Percentiles rank a stretch among this genome's conserved stretches.
These are phyloP conservation scores for Oasisia sp. DNA, from an alignment of 2,888 invertebrate genomes.

Conservation along the genomic window DNA sequence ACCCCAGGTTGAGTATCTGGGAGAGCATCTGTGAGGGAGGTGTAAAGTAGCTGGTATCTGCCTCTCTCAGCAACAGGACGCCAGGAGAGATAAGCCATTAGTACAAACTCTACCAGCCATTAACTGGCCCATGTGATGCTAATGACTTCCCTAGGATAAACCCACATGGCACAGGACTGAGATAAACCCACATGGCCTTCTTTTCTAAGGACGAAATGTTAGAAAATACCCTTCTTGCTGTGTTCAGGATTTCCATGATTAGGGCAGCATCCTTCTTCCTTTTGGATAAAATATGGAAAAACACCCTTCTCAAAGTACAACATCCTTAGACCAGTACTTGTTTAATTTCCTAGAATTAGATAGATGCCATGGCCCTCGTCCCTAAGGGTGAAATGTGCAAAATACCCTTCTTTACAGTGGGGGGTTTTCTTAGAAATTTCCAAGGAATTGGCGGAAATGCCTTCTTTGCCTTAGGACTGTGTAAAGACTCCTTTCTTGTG, in stretches of 20 bases:
- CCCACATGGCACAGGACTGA: too few relatives aligned
- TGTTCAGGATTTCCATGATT: too few relatives aligned
- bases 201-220: too few relatives aligned
- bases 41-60: neutral
- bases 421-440: neutral
- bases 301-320: too few relatives aligned
- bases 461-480: neutral
- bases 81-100: slow-evolving; percentile 1
- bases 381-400: neutral
- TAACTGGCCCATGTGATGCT: neutral
- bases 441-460: neutral
- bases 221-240: too few relatives aligned
- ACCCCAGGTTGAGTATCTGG: neutral
- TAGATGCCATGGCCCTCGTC: neutral
- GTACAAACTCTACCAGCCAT: neutral
- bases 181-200: too few relatives aligned
- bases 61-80: neutral
- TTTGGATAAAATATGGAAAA: too few relatives aligned
- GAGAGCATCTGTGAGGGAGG: neutral
- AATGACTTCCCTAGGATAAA: neutral
- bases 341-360: neutral
- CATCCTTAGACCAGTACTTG: too few relatives aligned
- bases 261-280: too few relatives aligned
- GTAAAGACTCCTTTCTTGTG: neutral
- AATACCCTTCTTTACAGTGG: neutral